Conservation (phyloP, 2,113 vertebrate genomes). For the Gavia stellata region DNA sequence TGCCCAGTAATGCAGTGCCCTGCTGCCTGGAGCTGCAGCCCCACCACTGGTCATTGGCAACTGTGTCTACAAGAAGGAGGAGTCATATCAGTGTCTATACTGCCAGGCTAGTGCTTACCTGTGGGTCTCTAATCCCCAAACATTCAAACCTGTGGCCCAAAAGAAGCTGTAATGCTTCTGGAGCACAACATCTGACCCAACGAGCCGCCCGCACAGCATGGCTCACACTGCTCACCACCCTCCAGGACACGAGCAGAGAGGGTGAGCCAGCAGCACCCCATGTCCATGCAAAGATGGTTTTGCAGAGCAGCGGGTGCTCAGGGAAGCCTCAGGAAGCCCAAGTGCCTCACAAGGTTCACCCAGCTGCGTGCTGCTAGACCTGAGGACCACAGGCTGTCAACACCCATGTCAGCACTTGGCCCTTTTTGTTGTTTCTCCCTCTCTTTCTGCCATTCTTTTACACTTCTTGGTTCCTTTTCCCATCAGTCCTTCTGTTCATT, state of each 20-base stretch:
- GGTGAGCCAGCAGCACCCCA: not conserved
- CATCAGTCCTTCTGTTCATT: no score
- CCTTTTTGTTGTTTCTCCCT: not conserved
- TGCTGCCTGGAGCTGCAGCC: not conserved
- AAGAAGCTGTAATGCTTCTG: not conserved
- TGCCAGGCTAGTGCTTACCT: not conserved
- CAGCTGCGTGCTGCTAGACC: not conserved
- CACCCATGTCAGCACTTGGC: not conserved
- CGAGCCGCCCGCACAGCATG: not conserved
- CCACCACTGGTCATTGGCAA: not conserved
- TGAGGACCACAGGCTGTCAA: not conserved
- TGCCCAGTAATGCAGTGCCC: not conserved
- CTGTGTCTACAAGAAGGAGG: not conserved
- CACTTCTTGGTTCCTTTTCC: not conserved
- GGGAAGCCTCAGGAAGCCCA: not conserved
- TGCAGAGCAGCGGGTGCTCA: not conserved
- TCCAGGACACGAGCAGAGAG: fast-evolving
- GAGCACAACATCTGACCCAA: not conserved
- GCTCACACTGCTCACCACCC: not conserved
- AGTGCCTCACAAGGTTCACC: not conserved
- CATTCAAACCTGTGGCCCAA: not conserved
- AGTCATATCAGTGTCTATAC: not conserved
- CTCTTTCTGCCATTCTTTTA: not conserved
- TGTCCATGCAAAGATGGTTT: not conserved
- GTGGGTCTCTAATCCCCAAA: not conserved